Conservation (phyloP, 2,888 invertebrate genomes). For the Stenoptilia bipunctidactyla region DNA sequence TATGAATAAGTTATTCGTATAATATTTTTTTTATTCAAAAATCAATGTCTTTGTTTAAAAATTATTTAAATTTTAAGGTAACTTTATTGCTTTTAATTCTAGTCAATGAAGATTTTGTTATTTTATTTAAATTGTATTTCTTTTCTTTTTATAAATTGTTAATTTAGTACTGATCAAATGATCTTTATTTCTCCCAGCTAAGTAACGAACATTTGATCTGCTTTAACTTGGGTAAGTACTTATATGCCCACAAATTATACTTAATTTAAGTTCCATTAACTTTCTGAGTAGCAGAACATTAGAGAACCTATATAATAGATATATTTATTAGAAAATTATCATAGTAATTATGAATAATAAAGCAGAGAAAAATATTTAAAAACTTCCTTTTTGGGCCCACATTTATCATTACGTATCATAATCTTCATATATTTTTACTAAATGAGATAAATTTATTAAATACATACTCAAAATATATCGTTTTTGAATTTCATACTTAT, state of each 20-base stretch:
- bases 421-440: conserved; percentile 48
- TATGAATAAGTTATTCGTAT: no score
- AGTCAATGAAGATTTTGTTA: no score
- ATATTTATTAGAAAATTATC: conserved; percentile 26
- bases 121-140: no score
- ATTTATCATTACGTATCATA: conserved; percentile 27
- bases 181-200: conserved; percentile 57
- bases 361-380: conserved; percentile 22
- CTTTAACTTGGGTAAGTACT: conserved; percentile 16
- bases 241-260: conserved; percentile 4
- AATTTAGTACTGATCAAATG: conserved; percentile 44
- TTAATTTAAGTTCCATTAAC: no score
- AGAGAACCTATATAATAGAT: no score
- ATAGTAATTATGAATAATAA: background rate
- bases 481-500: conserved; percentile 37
- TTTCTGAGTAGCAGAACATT: background rate
- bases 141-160: no score
- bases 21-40: no score
- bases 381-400: conserved; percentile 47
- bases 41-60: no score
- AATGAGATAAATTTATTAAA: conserved; percentile 36
- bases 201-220: conserved; percentile 45
- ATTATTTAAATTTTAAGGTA: no score
- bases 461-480: conserved; percentile 28
- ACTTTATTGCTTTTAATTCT: no score